These are phyloP conservation scores for Psittacula cyanocephala DNA, from an alignment of 2,113 vertebrate genomes.

Conservation along the genomic window DNA sequence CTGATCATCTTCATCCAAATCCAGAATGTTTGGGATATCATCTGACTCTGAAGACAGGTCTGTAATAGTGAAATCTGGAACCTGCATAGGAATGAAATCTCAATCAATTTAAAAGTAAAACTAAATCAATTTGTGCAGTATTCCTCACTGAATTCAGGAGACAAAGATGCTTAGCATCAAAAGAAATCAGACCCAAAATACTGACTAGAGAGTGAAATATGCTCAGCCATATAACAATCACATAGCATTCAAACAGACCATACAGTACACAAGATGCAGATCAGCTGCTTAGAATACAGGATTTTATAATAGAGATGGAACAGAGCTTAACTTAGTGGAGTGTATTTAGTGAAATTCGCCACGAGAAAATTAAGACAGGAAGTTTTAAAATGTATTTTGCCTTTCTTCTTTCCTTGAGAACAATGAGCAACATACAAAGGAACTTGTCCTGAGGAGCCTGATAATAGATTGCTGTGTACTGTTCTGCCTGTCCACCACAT, in stretches of 20 bases:
- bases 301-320: background rate
- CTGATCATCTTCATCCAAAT: slow-evolving; percentile 75
- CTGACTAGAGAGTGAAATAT: background rate
- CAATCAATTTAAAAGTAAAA: slow-evolving; percentile 49
- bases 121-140: background rate
- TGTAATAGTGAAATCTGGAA: slow-evolving; percentile 75
- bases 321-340: background rate
- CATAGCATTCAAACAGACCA: background rate
- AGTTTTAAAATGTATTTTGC: background rate
- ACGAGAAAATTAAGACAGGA: background rate
- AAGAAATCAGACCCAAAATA: background rate
- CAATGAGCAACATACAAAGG: background rate
- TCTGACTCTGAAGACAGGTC: slow-evolving; percentile 79
- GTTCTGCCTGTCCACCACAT: background rate
- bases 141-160: background rate
- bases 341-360: background rate
- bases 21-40: slow-evolving; percentile 76
- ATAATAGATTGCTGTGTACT: fast-evolving
- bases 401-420: background rate
- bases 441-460: background rate
- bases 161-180: background rate
- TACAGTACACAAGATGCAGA: background rate
- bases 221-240: background rate
- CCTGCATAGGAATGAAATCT: slow-evolving; percentile 69
- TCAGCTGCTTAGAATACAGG: background rate